A percentile compares a stretch with the other conserved stretches of the same genome.
Conservation (phyloP, 1,140 invertebrate species). For the Cotesia chilonis region DNA sequence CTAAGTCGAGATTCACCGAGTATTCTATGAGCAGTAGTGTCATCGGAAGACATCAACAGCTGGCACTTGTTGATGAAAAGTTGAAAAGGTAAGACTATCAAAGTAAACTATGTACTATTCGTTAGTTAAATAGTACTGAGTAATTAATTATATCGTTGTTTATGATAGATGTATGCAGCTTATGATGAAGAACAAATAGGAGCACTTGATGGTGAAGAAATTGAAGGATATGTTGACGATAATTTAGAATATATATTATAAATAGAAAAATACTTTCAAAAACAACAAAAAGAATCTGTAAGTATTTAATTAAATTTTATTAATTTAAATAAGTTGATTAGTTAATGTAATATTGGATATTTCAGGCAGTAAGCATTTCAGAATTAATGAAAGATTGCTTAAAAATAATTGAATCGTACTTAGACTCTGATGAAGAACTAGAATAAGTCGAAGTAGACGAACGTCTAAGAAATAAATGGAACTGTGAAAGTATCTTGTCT, state of each 20-base stretch:
- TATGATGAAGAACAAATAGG: slow-evolving; percentile 93
- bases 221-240: slow-evolving; percentile 80
- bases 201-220: slow-evolving; percentile 87
- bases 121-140: background rate
- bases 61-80: slow-evolving; percentile 85
- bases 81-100: slow-evolving; percentile 78
- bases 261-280: slow-evolving; percentile 70
- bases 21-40: slow-evolving; percentile 95
- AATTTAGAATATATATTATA: slow-evolving; percentile 73
- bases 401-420: slow-evolving; percentile 49
- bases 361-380: slow-evolving; percentile 50
- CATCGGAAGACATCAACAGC: slow-evolving; percentile 84
- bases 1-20: slow-evolving; percentile 88
- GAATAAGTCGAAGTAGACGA: slow-evolving; percentile 70
- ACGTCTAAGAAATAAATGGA: slow-evolving; percentile 78
- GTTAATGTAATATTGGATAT: slow-evolving; percentile 12
- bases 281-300: slow-evolving; percentile 52
- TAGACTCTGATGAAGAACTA: slow-evolving; percentile 68
- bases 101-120: too few relatives aligned
- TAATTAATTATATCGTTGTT: slow-evolving; percentile 20
- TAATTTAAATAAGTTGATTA: background rate
- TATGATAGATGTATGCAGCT: slow-evolving; percentile 77
- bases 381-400: slow-evolving; percentile 54
- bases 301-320: slow-evolving; percentile 5
- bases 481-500: slow-evolving; percentile 91